Base-by-base conservation (phyloP, 2,888 invertebrate genomes). In the Ariolimax columbianus region DNA sequence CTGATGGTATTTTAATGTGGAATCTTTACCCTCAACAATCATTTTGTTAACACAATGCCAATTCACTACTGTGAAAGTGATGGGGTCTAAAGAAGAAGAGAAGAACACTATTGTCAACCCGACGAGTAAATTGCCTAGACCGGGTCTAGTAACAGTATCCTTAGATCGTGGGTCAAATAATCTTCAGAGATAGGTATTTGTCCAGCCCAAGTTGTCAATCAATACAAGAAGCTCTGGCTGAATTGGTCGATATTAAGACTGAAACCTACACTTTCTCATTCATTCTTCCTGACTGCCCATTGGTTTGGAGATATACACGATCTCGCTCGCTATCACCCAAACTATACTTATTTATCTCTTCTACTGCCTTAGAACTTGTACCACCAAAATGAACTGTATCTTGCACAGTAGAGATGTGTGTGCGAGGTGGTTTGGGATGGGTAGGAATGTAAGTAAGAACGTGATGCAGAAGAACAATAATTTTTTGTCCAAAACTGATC, bases 181-280 rank as follows among this genome's bases (percentile, higher is more conserved):
- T 77, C 81, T 26, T 33, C 47, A 47, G 51, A 68, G 26, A 70
- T 40, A 81, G 68, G 30, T 75, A 82, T 82, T 77, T 75, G 66
- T 77, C 82, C 77, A 63, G 77, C 33, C 63, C 23, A 63, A 63
- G 66, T 77, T 77, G 82, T 82, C 77, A 82, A 82, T 82, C 82
- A 82, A 82, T 82, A 82, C 63, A 47, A 38, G 30, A 63, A 63
- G 59, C 26, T 63, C 55, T 55, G 47, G 38, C 23, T 63, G 73
- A 82, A 77, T 75, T 82, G 82, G 77, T 82, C 82, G 73, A 59
- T 38, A 66, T 47, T 63, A 77, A 77, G 77, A 82, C 82, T 40
- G 63, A 77, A 47, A 33, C 63, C 82, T 82, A 73, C 66, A 82
- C 82, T 82, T 77, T 82, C 75, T 59, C 63, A 77, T 82, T 63